Percentiles rank a stretch among this genome's conserved stretches.
phyloP scores from a whole-genome alignment of 2,113 vertebrate species.

The Cephalopterus ornatus region DNA sequence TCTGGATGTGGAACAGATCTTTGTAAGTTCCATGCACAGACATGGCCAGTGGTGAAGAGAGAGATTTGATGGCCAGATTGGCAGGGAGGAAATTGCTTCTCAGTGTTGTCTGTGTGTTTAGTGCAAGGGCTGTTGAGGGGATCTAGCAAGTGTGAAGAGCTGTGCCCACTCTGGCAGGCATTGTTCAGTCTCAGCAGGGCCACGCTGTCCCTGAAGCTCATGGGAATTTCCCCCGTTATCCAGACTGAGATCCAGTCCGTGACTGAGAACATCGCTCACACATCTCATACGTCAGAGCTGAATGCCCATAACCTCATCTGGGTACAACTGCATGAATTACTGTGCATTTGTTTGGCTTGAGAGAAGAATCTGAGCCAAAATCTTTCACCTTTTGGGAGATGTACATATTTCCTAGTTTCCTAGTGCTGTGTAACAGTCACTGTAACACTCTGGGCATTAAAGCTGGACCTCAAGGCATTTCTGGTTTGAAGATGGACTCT shows the following conservation, averaged over 20 bases:
- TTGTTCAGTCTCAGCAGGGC: neutral
- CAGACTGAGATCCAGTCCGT: neutral
- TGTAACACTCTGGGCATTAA: neutral
- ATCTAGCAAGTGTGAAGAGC: neutral
- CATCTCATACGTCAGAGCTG: fast-evolving
- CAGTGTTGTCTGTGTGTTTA: fast-evolving
- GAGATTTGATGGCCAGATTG: neutral
- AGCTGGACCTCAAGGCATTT: neutral
- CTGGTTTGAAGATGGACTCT: neutral
- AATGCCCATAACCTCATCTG: neutral
- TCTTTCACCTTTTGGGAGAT: neutral
- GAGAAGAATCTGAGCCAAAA: neutral
- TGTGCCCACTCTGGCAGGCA: neutral
- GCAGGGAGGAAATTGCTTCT: neutral
- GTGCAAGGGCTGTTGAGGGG: neutral
- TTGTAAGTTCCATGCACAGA: neutral
- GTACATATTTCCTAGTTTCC: neutral
- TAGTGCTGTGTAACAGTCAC: neutral
- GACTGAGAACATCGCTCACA: neutral
- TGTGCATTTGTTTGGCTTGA: neutral
- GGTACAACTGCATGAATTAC: neutral
- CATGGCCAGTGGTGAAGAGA: neutral
- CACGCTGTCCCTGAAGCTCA: neutral
- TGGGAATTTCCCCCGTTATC: neutral
- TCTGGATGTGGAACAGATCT: neutral